A percentile compares a stretch with the other conserved stretches of the same genome.
Evolutionary conservation across 2,797 vertebrate species (phyloP).

Genomic region (Takifugu ocellatus): DNA sequence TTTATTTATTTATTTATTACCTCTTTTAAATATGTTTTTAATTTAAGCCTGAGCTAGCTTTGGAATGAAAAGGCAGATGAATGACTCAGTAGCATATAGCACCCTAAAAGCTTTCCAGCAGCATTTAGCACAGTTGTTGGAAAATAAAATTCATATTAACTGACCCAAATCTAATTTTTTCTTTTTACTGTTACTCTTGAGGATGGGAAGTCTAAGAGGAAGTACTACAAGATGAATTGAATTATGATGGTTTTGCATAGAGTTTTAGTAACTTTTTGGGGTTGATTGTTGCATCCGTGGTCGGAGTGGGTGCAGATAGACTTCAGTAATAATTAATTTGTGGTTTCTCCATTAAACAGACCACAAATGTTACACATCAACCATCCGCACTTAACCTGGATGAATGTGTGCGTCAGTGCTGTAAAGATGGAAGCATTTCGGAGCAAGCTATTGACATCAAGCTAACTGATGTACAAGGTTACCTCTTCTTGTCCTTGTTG

Average conservation of each 20-base stretch:
- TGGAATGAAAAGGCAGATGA: not conserved
- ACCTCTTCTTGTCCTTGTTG: slow-evolving; percentile 61
- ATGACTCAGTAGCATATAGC: not conserved
- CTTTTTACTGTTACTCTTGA: not conserved
- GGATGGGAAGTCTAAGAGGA: too few relatives aligned
- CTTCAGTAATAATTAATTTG: slow-evolving; percentile 8
- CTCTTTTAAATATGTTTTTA: not conserved
- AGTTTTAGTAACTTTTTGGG: not conserved
- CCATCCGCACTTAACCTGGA: slow-evolving; percentile 13
- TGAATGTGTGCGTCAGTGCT: slow-evolving; percentile 36
- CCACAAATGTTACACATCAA: slow-evolving; percentile 30
- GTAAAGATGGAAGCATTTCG: slow-evolving; percentile 38
- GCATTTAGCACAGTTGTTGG: not conserved
- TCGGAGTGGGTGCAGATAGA: slow-evolving; percentile 2
- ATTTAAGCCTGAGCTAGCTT: not conserved
- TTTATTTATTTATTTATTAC: too few relatives aligned
- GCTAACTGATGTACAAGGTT: slow-evolving; percentile 61
- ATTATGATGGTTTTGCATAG: not conserved
- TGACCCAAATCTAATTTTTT: not conserved
- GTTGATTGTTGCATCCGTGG: slow-evolving; percentile 5
- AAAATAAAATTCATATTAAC: not conserved
- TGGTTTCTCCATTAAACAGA: slow-evolving; percentile 18
- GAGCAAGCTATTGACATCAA: slow-evolving; percentile 52
- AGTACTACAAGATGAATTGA: not conserved
- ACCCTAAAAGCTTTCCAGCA: not conserved